A percentile compares a stretch with the other conserved stretches of the same genome.
phyloP scores from a whole-genome alignment of 2,797 vertebrate species.

The Poeciliopsis turneri region DNA sequence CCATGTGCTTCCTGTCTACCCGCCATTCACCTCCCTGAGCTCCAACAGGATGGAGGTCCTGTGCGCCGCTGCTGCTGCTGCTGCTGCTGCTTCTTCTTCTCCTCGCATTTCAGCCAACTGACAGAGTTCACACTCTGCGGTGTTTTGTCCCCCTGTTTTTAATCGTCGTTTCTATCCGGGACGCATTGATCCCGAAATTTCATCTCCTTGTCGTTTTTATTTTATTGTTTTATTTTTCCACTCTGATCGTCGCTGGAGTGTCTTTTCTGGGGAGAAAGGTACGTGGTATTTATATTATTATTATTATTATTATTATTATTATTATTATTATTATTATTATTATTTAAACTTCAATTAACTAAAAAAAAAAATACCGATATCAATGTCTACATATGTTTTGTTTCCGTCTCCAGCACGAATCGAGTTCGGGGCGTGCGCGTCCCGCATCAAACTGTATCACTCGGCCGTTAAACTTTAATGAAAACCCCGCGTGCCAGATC shows the following conservation, averaged over 20 bases:
- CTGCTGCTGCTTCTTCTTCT: slow-evolving; percentile 24
- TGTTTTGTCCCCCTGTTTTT: slow-evolving; percentile 2
- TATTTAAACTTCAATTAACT: neutral
- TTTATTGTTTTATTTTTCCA: slow-evolving; percentile 7
- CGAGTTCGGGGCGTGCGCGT: neutral
- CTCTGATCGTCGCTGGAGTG: slow-evolving; percentile 45
- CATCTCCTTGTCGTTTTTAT: slow-evolving; percentile 14
- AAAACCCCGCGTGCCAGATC: neutral
- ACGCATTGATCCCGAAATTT: slow-evolving; percentile 18
- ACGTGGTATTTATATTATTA: neutral
- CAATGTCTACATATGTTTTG: neutral
- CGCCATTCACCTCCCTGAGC: slow-evolving; percentile 77
- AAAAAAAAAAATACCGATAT: neutral
- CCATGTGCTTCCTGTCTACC: slow-evolving; percentile 82
- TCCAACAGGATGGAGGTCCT: slow-evolving; percentile 77
- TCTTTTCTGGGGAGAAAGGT: slow-evolving; percentile 67
- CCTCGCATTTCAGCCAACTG: slow-evolving; percentile 51
- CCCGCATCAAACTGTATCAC: neutral
- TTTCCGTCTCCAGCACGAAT: neutral
- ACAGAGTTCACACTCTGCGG: slow-evolving; percentile 40
- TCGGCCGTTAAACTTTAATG: neutral
- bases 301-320: no score
- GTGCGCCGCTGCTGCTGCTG: slow-evolving; percentile 48
- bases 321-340: no score
- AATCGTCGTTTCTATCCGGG: slow-evolving; percentile 21